phyloP scores from a whole-genome alignment of 2,113 vertebrate genomes.

The Apaloderma vittatum region DNA sequence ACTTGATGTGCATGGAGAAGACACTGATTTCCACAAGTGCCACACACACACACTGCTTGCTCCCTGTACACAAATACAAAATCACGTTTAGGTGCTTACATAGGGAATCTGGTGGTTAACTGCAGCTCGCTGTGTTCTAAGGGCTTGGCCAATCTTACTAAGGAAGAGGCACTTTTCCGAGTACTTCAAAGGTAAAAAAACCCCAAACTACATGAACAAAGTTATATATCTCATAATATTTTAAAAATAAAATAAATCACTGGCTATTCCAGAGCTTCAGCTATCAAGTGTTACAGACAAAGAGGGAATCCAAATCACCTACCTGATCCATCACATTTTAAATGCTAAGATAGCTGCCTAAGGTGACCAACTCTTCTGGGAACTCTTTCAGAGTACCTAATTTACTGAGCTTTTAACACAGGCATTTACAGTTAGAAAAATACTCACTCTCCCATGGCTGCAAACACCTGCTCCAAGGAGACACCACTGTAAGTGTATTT shows the following conservation, averaged over 20 bases:
- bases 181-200: neutral
- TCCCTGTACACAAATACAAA: neutral
- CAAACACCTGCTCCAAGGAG: neutral
- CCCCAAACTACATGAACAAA: neutral
- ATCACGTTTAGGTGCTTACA: neutral
- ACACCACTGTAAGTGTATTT: neutral
- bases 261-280: neutral
- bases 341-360: neutral
- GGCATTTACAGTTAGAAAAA: neutral
- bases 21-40: neutral
- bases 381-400: neutral
- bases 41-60: neutral
- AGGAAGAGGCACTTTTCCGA: neutral
- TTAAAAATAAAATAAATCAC: neutral
- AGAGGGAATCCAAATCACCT: neutral
- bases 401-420: neutral
- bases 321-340: neutral
- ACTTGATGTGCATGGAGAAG: neutral
- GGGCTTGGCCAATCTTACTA: neutral
- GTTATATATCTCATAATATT: neutral
- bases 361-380: neutral
- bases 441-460: neutral
- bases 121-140: neutral
- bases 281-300: neutral
- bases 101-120: neutral